Evolutionary conservation across 2,113 vertebrate species (phyloP).

Genomic region (Triplophysa siluroides): DNA sequence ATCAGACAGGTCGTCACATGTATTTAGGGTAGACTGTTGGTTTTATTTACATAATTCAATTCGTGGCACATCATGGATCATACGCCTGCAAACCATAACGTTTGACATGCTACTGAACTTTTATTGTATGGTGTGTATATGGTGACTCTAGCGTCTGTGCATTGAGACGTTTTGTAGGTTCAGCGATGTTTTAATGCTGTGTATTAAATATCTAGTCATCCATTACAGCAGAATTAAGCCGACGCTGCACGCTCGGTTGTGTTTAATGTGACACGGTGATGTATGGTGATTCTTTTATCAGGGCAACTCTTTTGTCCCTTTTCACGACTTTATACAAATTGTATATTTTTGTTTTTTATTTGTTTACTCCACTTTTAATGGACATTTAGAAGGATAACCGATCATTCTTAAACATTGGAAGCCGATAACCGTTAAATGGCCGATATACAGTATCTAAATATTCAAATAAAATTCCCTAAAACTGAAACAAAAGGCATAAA

Average conservation of each 20-base stretch:
- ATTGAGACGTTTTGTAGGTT: not conserved
- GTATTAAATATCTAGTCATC: slow-evolving; percentile 3
- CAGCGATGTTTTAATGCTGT: not conserved
- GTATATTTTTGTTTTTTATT: too few relatives aligned
- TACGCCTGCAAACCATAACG: not conserved
- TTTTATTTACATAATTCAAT: not conserved
- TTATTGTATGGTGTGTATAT: not conserved
- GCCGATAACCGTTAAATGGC: too few relatives aligned
- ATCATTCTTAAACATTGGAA: too few relatives aligned
- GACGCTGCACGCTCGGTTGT: not conserved
- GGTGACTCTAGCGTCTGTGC: not conserved
- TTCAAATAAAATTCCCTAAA: too few relatives aligned
- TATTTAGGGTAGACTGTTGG: not conserved
- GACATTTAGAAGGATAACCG: too few relatives aligned
- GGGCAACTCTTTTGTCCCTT: too few relatives aligned
- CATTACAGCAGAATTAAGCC: not conserved
- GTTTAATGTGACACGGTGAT: not conserved
- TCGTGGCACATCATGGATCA: not conserved
- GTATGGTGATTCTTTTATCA: not conserved
- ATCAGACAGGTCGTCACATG: slow-evolving; percentile 8
- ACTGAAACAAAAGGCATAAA: too few relatives aligned
- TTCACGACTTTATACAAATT: too few relatives aligned
- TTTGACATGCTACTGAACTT: not conserved
- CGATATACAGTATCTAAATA: too few relatives aligned
- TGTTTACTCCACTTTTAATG: too few relatives aligned